Evolutionary conservation across 64 coral and sea anemone genomes (phyloP), one percentile per base, ranked within the genome.

Genomic region (Porites australiensis): DNA sequence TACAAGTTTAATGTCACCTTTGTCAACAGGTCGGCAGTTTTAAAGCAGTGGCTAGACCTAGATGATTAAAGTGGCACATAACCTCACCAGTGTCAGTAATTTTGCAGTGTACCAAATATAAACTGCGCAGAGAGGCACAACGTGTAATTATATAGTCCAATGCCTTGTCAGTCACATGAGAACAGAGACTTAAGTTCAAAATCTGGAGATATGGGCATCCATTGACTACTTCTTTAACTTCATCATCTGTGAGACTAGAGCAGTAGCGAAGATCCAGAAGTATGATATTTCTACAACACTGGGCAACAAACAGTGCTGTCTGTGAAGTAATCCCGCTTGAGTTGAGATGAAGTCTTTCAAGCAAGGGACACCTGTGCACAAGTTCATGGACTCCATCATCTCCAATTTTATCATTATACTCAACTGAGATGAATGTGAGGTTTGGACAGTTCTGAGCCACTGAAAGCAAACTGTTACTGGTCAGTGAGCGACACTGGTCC

Each of bases 121-220:
- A 90, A 79, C 94, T 87, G 37, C 75, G 87, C 45, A 99, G 77
- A 54, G 60, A 3, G 8, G 54, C 70, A 67, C 98, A 99, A 22
- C 92, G 63, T 43, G 73, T 60, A 48, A 72, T 44, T 45, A 99
- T 99, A 12, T 94, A 66, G 5, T 53, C 72, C 18, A 89, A 74
- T 4, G 94, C 91, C 10, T 4, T 54, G 86, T 99, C 98, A 49
- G 94, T 99, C 51, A 99, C 88, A 75, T 92, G 73, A 92, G 85
- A 89, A 85, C 98, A 99, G 44, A 99, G 72, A 70, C 98, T 95
- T 58, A 99, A 82, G 53, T 99, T 99, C 57, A 99, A 74, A 46
- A 88, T 88, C 21, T 70, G 44, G 50, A 99, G 71, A 44, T 65
- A 72, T 11, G 13, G 86, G 19, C 94, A 96, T 4, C 83, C 68